Evolutionary conservation across 2,113 vertebrate species (phyloP).

Genomic region (Myrmophylax atrothorax): DNA sequence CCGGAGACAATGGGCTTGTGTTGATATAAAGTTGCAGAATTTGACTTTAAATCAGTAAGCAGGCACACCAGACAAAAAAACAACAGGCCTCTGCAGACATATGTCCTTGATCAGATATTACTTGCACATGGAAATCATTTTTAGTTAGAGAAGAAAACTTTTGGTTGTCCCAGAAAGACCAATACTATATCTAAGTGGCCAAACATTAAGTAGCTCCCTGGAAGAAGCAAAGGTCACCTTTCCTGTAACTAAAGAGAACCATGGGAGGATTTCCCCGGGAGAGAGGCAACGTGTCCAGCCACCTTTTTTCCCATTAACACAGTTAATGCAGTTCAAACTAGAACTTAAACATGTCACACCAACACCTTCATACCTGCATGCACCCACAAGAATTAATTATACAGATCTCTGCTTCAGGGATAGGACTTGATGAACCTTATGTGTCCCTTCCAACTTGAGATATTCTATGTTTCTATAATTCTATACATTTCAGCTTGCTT

Average conservation of each 20-base stretch:
- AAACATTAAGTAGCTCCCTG: background rate
- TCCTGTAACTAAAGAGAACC: background rate
- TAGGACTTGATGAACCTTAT: background rate
- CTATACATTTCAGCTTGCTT: background rate
- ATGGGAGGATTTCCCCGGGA: background rate
- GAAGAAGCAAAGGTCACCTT: background rate
- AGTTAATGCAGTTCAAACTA: background rate
- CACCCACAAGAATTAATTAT: background rate
- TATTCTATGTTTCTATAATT: background rate
- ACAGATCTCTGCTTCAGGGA: background rate
- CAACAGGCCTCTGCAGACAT: background rate
- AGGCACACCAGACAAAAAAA: constrained; percentile 3
- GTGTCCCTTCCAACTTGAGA: background rate
- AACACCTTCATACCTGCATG: background rate
- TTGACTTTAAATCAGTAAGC: background rate
- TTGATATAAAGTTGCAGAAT: constrained; percentile 32
- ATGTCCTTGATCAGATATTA: constrained; percentile 33
- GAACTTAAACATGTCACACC: background rate
- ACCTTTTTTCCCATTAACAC: background rate
- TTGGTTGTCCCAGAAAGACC: constrained; percentile 14
- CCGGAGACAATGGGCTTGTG: background rate
- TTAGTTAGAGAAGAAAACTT: background rate
- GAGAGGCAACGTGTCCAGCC: background rate
- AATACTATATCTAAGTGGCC: background rate
- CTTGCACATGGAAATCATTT: constrained; percentile 33